Evolutionary conservation across 2,888 invertebrate genomes (phyloP).

Genomic region (Nudaria mundana): DNA sequence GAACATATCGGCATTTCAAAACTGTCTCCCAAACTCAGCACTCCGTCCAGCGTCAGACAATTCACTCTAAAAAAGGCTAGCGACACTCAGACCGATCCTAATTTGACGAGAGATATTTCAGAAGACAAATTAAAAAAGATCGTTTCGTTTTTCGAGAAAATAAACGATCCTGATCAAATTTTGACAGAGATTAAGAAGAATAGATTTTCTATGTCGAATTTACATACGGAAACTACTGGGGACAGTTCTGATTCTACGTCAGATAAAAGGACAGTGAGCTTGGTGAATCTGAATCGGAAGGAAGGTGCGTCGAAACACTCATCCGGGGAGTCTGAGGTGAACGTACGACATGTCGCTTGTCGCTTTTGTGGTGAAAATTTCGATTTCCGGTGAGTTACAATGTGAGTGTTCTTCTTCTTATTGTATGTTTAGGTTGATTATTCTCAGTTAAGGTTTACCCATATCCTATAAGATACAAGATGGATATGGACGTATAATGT

Average conservation of each 20-base stretch:
- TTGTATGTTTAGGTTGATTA: too few relatives aligned
- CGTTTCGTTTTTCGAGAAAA: conserved; percentile 69
- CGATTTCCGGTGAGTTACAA: conserved; percentile 51
- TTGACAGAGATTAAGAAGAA: conserved; percentile 48
- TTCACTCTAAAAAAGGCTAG: conserved; percentile 37
- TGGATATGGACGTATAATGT: too few relatives aligned
- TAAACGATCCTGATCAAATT: conserved; percentile 49
- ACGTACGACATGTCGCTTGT: conserved; percentile 41
- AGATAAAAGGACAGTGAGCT: conserved; percentile 47
- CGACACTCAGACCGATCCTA: conserved; percentile 60
- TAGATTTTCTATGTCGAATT: conserved; percentile 43
- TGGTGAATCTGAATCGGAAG: conserved; percentile 37
- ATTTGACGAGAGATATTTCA: conserved; percentile 38
- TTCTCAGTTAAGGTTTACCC: too few relatives aligned
- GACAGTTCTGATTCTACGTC: conserved; percentile 29
- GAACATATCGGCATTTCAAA: conserved; percentile 64
- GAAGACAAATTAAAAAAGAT: conserved; percentile 70
- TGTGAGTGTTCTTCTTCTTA: too few relatives aligned
- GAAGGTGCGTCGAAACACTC: conserved; percentile 20
- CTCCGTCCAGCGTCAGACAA: conserved; percentile 24
- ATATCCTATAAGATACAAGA: too few relatives aligned
- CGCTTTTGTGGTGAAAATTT: conserved; percentile 58
- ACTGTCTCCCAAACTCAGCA: conserved; percentile 27
- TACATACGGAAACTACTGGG: conserved; percentile 31
- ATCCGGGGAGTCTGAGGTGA: conserved; percentile 33